A percentile compares a stretch with the other conserved stretches of the same genome.
These are phyloP conservation scores for Gallinago media DNA, from an alignment of 2,113 vertebrate genomes.

Conservation along the genomic window DNA sequence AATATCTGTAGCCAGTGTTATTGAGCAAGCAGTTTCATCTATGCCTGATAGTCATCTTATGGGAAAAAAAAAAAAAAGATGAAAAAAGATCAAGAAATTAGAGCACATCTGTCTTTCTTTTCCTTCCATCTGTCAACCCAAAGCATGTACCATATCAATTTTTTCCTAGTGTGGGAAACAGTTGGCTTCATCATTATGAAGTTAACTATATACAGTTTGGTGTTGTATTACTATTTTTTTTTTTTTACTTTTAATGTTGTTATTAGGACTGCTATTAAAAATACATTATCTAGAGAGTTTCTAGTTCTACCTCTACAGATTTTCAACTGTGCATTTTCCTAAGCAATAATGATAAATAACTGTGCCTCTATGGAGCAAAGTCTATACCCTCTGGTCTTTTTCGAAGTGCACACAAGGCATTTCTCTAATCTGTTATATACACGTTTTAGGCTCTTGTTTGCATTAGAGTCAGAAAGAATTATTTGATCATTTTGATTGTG, in stretches of 20 bases:
- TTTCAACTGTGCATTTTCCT: neutral
- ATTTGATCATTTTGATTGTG: neutral
- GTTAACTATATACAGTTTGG: neutral
- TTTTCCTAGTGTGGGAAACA: slow-evolving; percentile 14
- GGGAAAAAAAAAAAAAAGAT: neutral
- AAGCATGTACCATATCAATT: neutral
- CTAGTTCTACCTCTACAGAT: neutral
- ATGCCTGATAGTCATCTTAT: neutral
- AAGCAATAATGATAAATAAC: neutral
- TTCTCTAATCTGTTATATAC: neutral
- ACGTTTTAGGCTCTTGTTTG: neutral
- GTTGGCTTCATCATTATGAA: slow-evolving; percentile 22
- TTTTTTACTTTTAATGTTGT: neutral
- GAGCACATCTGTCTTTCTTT: slow-evolving; percentile 65
- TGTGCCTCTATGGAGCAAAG: neutral
- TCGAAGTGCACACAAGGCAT: neutral
- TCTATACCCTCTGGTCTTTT: neutral
- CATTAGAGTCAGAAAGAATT: neutral
- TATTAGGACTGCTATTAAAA: neutral
- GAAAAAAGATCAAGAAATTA: slow-evolving; percentile 31
- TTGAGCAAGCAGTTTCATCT: slow-evolving; percentile 19
- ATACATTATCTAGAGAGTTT: neutral
- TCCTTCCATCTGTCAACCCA: slow-evolving; percentile 66
- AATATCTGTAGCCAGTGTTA: neutral
- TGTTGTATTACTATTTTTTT: neutral